These are phyloP conservation scores for Muscicapa striata DNA, from an alignment of 2,797 vertebrate species.

Conservation along the genomic window DNA sequence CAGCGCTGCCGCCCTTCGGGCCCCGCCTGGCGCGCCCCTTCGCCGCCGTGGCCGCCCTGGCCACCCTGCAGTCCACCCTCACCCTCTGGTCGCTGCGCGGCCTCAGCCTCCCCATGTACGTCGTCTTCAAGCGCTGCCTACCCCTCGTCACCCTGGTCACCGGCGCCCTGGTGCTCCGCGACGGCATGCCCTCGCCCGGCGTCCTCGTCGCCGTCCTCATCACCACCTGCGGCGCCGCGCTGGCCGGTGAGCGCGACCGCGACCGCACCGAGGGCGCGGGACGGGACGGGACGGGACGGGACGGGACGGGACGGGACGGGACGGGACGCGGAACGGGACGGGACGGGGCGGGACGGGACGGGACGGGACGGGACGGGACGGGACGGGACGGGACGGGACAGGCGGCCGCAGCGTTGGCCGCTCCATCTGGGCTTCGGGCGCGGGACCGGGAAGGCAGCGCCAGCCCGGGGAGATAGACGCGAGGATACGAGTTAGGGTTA, in stretches of 20 bases:
- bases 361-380: no score
- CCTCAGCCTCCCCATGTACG: slow-evolving; percentile 98
- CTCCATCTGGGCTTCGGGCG: background rate
- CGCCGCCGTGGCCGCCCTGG: slow-evolving; percentile 85
- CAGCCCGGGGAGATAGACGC: background rate
- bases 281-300: no score
- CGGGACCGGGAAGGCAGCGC: background rate
- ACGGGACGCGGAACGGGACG: fast-evolving
- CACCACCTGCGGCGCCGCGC: slow-evolving; percentile 91
- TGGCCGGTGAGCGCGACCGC: slow-evolving; percentile 84
- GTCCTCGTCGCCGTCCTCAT: slow-evolving; percentile 89
- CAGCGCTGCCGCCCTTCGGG: slow-evolving; percentile 90
- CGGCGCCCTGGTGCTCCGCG: slow-evolving; percentile 89
- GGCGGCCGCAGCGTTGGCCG: background rate
- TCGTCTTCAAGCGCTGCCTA: slow-evolving; percentile 96
- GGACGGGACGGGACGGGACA: no score
- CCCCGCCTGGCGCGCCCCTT: slow-evolving; percentile 88
- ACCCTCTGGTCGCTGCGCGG: slow-evolving; percentile 94
- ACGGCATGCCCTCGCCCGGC: slow-evolving; percentile 88
- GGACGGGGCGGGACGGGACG: no score
- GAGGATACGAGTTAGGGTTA: no score
- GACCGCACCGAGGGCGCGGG: background rate
- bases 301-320: no score
- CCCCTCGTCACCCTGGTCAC: slow-evolving; percentile 92
- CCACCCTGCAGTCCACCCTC: slow-evolving; percentile 93